Conservation (phyloP, 2,797 vertebrate species). For the Botia kubotai region DNA sequence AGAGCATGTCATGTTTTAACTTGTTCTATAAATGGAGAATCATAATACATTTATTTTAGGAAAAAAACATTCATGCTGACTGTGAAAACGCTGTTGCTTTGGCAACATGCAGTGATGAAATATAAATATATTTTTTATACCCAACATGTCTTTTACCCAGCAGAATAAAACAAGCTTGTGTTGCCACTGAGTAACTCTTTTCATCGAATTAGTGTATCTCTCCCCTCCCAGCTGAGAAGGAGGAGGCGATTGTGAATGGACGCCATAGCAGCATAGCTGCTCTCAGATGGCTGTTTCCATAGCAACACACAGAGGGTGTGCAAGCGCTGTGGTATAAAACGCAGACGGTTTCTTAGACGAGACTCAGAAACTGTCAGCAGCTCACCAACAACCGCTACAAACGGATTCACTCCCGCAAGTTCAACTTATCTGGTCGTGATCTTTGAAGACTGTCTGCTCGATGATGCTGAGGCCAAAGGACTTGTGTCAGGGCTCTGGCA, state of each 20-base stretch:
- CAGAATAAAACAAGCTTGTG: conserved; percentile 44
- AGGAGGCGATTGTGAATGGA: conserved; percentile 79
- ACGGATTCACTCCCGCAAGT: conserved; percentile 61
- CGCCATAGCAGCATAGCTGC: conserved; percentile 77
- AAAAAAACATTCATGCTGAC: conserved; percentile 42
- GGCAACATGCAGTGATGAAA: not conserved
- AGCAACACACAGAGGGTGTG: conserved; percentile 81
- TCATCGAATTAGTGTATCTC: conserved; percentile 74
- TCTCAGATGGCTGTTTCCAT: conserved; percentile 83
- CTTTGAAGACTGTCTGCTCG: not conserved
- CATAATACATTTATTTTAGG: conserved; percentile 27
- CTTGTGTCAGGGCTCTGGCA: conserved; percentile 88
- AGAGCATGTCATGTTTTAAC: conserved; percentile 16
- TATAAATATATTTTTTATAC: not conserved
- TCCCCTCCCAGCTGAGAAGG: conserved; percentile 73
- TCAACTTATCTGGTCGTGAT: not conserved
- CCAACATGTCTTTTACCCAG: not conserved
- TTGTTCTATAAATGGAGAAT: conserved; percentile 19
- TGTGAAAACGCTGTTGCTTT: conserved; percentile 36
- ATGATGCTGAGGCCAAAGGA: conserved; percentile 89
- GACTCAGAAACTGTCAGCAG: conserved; percentile 44
- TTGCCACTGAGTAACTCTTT: conserved; percentile 77
- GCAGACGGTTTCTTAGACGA: not conserved
- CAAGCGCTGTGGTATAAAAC: conserved; percentile 77
- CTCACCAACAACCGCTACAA: conserved; percentile 43